phyloP scores from a whole-genome alignment of 2,888 invertebrate genomes.

The Mechanitis mazaeus region DNA sequence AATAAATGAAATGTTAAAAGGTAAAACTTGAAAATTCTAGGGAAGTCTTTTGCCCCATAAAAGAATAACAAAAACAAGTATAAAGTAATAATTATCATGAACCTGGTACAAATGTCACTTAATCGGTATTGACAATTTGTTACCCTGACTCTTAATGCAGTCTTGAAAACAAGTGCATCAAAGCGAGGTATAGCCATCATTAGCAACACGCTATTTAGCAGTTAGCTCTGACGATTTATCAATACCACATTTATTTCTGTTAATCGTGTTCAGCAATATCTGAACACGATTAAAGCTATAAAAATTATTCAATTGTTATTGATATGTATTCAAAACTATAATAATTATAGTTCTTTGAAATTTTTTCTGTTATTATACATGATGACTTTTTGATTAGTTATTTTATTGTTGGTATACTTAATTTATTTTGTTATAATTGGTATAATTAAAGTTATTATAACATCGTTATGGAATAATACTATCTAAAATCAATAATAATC shows the following conservation, averaged over 20 bases:
- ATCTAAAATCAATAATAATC: not conserved
- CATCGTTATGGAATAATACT: not conserved
- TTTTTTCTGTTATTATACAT: not conserved
- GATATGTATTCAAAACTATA: conserved; percentile 12
- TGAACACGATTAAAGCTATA: conserved; percentile 25
- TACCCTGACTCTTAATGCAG: not conserved
- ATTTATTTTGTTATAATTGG: not conserved
- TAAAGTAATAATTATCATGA: too few species aligned
- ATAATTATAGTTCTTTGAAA: not conserved
- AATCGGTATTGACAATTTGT: not conserved
- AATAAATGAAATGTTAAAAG: too few species aligned
- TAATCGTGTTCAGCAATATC: conserved; percentile 56
- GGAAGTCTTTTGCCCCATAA: too few species aligned
- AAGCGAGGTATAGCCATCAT: conserved; percentile 44
- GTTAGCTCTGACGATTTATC: conserved; percentile 69
- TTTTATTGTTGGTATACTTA: not conserved
- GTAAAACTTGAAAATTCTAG: too few species aligned
- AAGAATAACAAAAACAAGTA: too few species aligned
- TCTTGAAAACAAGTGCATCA: conserved; percentile 20
- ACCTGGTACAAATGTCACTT: too few species aligned
- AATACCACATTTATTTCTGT: conserved; percentile 70
- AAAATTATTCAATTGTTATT: conserved; percentile 22
- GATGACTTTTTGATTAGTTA: not conserved
- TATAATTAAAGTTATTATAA: not conserved
- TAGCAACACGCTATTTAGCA: conserved; percentile 74